Base-by-base conservation (phyloP, 2,113 vertebrate genomes). In the human region DNA sequence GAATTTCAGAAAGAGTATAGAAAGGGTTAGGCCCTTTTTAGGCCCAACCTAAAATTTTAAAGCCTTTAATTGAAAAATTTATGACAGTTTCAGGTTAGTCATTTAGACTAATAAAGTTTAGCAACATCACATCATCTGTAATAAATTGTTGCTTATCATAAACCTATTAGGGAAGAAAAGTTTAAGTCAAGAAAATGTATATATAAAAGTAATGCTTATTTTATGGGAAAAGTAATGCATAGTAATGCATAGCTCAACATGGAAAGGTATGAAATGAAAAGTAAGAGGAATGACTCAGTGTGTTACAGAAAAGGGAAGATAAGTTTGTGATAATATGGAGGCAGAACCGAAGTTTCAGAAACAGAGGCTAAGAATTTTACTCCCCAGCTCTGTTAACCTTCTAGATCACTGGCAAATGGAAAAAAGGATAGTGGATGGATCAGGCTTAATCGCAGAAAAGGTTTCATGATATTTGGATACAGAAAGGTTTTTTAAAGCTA, bases 41-140 rank as follows among this genome's bases (percentile, higher is more conserved):
- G 45, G 23, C 88, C 48, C 64, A 48, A 16, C 8, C 50, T 97
- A n/a, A 91, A 85, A 75, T n/a, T 66, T 40, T 55, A 82, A 96
- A 89, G 20, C 27, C 43, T 78, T 72, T 66, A 30, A 80, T 72
- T 88, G 35, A 97, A 96, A 96, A 93, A 57, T 81, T 38, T 38
- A 32, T 14, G 13, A 88, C 2, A 48, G 25, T 92, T 96, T 97
- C 50, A 92, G 17, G 30, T n/a, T 79, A 85, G 3, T 68, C 52
- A 64, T 94, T 95, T 22, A 92, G 25, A 75, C 9, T 68, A 96
- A 27, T 1, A 2, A 94, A 87, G 12, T 52, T 97, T 57, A 94
- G 40, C 6, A 70, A 64, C 2, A 82, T 72, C 23, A 32, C 27
- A 57, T 52, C 20, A 22, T 72, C 45, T 14, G 2, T 88, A 78